A percentile compares a stretch with the other conserved stretches of the same genome.
Conservation (phyloP, 2,888 invertebrate species). For the Polyommatus icarus region DNA sequence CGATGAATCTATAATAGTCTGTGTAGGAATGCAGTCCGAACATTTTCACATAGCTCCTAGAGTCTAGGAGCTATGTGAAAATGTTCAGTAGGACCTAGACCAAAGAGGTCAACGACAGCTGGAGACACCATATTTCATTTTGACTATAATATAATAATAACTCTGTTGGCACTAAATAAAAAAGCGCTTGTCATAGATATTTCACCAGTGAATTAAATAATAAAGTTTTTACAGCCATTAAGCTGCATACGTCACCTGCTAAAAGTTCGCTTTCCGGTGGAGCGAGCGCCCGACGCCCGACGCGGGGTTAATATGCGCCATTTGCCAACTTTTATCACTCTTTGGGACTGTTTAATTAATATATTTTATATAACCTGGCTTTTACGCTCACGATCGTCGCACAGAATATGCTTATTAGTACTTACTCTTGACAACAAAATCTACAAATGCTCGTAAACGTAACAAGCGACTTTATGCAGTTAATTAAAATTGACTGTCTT, state of each 20-base stretch:
- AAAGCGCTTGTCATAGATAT: not conserved
- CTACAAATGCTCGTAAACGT: not conserved
- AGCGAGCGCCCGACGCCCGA: constrained; percentile 36
- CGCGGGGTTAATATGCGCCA: constrained; percentile 42
- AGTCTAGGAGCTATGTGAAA: no score
- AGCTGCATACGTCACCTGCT: constrained; percentile 24
- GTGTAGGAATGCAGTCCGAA: no score
- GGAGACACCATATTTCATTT: no score
- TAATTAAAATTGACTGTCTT: no score
- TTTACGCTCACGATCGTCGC: not conserved
- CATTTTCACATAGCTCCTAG: no score
- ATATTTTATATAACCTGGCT: constrained; percentile 24
- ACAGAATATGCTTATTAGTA: not conserved
- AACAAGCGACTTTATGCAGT: not conserved
- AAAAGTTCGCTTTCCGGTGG: not conserved
- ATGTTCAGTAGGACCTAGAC: no score
- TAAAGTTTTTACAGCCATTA: constrained; percentile 22
- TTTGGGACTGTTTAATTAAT: constrained; percentile 29
- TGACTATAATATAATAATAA: not conserved
- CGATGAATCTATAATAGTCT: no score
- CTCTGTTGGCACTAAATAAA: not conserved
- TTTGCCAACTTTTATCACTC: constrained; percentile 31
- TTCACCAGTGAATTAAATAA: constrained; percentile 19
- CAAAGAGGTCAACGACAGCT: no score
- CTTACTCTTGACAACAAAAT: not conserved